Evolutionary conservation across 2,888 invertebrate species (phyloP), one percentile per base, ranked within the genome.

Genomic region (Diarsia rubi): DNA sequence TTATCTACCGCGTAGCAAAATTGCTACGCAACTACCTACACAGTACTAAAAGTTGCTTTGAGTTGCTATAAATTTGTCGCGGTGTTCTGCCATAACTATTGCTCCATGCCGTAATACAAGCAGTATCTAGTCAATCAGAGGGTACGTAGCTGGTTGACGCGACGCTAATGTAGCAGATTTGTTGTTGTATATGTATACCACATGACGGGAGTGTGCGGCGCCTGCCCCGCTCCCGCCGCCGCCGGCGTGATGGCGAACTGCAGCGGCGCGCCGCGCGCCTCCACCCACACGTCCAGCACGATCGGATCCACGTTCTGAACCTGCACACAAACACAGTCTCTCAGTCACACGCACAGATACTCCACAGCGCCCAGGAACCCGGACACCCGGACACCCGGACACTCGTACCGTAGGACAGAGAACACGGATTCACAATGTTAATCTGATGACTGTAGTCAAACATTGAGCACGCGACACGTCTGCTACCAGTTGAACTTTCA

Each of bases 231-330:
- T 6, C 54, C 45, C 14, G 45, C 16, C 45, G 45, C 14, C 57
- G 31, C 31, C 21, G 19, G 86, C 14, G 73, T 75, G 47, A 92
- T 77, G 8, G 91, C 90, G 49, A 94, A 88, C 72, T 86, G 88
- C 37, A 95, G 90, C 54, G 95, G 93, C 2, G 88, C 59, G 0
- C 93, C 95, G 6, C 88, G 79, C 27, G 84, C 94, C 85, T 95
- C 92, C 49, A 92, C 81, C 95, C 95, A 95, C 79, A 95, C 83
- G 83, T 95, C 94, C 67, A 95, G 24, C 14, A 95, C 88, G 2
- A 95, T 79, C 3, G 95, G 92, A 75, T 91, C 93, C 87, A 94
- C 24, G 24, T 87, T 71, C 8, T 90, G 88, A 2, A 93, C 77
- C 91, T 92, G 74, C 6, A 24, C 27, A 57, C 59, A 59, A 2